These are phyloP conservation scores for Gobio occitaniae DNA, from an alignment of 2,797 vertebrate genomes.

Conservation along the genomic window DNA sequence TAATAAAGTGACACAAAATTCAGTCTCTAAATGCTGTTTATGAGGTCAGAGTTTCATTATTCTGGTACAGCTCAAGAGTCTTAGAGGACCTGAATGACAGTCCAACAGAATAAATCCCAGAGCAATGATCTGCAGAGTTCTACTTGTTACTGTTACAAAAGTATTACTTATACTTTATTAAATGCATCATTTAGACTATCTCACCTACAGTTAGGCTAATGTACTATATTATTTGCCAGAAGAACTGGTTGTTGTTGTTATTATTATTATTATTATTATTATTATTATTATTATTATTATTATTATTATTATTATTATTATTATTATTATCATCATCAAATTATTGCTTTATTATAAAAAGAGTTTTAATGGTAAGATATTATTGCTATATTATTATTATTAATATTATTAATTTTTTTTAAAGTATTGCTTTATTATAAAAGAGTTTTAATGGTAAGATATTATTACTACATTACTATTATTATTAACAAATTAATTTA, in stretches of 20 bases:
- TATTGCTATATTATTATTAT: neutral
- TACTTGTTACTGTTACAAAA: neutral
- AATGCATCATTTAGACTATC: neutral
- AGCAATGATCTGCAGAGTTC: neutral
- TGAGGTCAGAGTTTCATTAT: conserved; percentile 7
- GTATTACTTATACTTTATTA: neutral
- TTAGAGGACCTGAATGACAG: conserved; percentile 16
- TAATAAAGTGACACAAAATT: conserved; percentile 31
- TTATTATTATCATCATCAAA: neutral
- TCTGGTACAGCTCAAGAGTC: conserved; percentile 1
- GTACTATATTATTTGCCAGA: neutral
- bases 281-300: too few relatives aligned
- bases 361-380: neutral
- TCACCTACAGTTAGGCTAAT: neutral
- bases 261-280: too few relatives aligned
- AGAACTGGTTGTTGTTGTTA: neutral
- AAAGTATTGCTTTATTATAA: neutral
- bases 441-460: neutral
- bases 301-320: too few relatives aligned
- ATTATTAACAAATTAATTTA: neutral
- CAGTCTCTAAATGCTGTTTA: conserved; percentile 10
- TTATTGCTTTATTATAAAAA: neutral
- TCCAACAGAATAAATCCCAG: neutral
- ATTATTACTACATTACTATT: neutral
- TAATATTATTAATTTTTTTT: too few relatives aligned